A percentile compares a stretch with the other conserved stretches of the same genome.
These are phyloP conservation scores for Pinctada fucata DNA, from an alignment of 2,888 invertebrate species.

Conservation along the genomic window DNA sequence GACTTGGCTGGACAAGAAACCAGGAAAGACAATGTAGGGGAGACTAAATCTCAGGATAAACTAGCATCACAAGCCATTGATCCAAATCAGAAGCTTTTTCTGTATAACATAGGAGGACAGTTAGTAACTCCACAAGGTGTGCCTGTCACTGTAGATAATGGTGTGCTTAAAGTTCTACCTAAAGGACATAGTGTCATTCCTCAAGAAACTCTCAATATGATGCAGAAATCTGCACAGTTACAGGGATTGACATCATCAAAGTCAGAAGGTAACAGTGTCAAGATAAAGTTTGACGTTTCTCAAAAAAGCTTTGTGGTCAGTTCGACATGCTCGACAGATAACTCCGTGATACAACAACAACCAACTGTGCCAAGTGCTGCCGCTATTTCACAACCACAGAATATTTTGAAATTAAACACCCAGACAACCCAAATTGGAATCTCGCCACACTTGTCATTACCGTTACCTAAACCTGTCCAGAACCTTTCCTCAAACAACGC, in stretches of 20 bases:
- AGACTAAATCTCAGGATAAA: background rate
- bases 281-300: background rate
- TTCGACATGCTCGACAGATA: background rate
- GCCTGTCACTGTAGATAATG: constrained; percentile 65
- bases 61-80: constrained; percentile 7
- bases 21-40: background rate
- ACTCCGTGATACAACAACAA: background rate
- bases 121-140: constrained; percentile 68
- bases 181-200: constrained; percentile 7
- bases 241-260: background rate
- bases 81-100: constrained; percentile 50
- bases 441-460: background rate
- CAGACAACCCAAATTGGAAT: no score
- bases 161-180: constrained; percentile 57
- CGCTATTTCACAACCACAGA: background rate
- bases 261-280: background rate
- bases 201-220: background rate
- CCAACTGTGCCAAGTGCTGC: background rate
- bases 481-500: background rate
- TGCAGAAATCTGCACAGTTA: constrained; percentile 8
- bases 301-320: background rate
- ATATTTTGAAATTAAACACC: no score
- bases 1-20: background rate
- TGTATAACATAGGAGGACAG: constrained; percentile 69
- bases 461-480: background rate